Percentiles rank a stretch among this genome's conserved stretches.
Evolutionary conservation across 2,797 vertebrate genomes (phyloP).

Genomic region (Propithecus perrieri): DNA sequence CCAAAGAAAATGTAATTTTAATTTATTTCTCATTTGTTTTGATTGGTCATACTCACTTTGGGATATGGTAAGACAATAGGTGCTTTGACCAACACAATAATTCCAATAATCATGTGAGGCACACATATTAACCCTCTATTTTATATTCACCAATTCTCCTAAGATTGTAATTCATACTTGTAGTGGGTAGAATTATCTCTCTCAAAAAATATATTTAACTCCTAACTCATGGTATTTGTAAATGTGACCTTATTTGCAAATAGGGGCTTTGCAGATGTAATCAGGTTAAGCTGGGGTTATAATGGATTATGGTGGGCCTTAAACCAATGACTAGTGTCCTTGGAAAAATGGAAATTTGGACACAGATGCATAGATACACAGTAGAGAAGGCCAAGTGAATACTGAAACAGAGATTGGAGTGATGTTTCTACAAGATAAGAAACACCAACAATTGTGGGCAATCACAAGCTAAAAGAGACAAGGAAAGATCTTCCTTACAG

Average conservation of each 20-base stretch:
- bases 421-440: background rate
- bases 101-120: background rate
- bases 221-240: background rate
- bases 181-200: background rate
- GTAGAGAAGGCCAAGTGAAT: background rate
- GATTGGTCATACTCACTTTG: background rate
- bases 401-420: background rate
- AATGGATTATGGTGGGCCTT: background rate
- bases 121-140: background rate
- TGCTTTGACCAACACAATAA: background rate
- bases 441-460: background rate
- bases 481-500: background rate
- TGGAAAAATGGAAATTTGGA: background rate
- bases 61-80: background rate
- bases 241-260: background rate
- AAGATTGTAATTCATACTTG: background rate
- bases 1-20: background rate
- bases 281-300: background rate
- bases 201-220: background rate
- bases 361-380: background rate
- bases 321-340: background rate
- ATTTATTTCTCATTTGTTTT: background rate
- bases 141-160: background rate
- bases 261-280: background rate
- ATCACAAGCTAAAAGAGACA: background rate